Percentiles rank a stretch among this genome's conserved stretches.
Evolutionary conservation across 2,113 vertebrate genomes (phyloP).

Genomic region (Axis porcinus): DNA sequence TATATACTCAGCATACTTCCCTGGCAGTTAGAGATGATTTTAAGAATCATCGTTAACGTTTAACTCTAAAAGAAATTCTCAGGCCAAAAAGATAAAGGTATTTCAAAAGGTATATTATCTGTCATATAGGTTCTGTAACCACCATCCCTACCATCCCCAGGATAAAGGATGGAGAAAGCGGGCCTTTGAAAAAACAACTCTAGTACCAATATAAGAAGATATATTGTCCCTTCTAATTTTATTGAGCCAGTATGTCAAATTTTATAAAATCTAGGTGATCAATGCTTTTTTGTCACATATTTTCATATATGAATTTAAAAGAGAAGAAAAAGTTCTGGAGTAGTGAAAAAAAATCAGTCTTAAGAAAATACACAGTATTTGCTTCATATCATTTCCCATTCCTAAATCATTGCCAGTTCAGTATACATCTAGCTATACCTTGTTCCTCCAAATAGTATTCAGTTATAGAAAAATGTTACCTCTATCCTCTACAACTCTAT

Average conservation of each 20-base stretch:
- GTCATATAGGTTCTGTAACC: background rate
- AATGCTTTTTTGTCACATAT: background rate
- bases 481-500: background rate
- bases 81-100: background rate
- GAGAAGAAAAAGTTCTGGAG: background rate
- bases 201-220: background rate
- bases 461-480: background rate
- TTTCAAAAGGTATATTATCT: background rate
- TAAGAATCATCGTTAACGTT: background rate
- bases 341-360: background rate
- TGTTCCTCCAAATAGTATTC: background rate
- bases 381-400: background rate
- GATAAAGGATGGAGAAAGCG: background rate
- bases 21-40: background rate
- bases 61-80: constrained; percentile 4
- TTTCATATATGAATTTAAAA: constrained; percentile 33
- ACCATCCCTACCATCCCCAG: background rate
- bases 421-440: background rate
- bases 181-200: background rate
- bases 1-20: background rate
- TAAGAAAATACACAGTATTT: background rate
- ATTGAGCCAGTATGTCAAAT: background rate
- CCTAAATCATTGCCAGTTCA: background rate
- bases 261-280: background rate
- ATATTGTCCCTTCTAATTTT: background rate